phyloP scores from a whole-genome alignment of 2,888 invertebrate species.

The Neelides folsomi region DNA sequence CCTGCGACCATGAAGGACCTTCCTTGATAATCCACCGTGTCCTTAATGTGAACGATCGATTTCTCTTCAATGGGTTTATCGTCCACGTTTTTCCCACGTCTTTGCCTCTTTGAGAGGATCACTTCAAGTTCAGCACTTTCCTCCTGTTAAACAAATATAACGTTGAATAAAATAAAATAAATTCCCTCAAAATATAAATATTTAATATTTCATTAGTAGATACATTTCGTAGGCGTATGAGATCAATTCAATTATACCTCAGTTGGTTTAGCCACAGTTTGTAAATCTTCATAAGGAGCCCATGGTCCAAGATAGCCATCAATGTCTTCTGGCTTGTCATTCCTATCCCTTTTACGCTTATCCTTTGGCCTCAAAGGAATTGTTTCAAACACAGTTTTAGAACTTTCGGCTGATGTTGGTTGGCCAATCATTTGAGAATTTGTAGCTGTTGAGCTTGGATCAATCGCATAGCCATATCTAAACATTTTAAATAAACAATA shows the following conservation, averaged over 20 bases:
- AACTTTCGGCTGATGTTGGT: constrained; percentile 17
- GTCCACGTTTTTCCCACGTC: constrained; percentile 69
- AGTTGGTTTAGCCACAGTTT: constrained; percentile 72
- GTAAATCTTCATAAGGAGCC: constrained; percentile 87
- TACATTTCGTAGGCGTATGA: too few relatives aligned
- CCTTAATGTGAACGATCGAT: constrained; percentile 82
- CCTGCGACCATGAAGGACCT: constrained; percentile 87
- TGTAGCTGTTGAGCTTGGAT: constrained; percentile 53
- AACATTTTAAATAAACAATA: constrained; percentile 6
- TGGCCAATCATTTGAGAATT: constrained; percentile 2
- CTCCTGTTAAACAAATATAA: constrained; percentile 43
- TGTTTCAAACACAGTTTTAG: constrained; percentile 78
- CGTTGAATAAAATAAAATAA: neutral
- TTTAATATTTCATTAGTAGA: too few relatives aligned
- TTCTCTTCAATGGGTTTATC: constrained; percentile 92
- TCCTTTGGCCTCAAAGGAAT: constrained; percentile 57
- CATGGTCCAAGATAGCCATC: constrained; percentile 95
- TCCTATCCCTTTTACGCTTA: constrained; percentile 70
- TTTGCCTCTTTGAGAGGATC: constrained; percentile 78
- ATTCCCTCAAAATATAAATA: too few relatives aligned
- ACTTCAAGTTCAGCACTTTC: constrained; percentile 90
- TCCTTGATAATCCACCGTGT: constrained; percentile 90
- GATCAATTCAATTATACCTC: constrained; percentile 43
- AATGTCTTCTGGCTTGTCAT: constrained; percentile 79
- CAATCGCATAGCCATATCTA: constrained; percentile 64